Base-by-base conservation (phyloP, 2,113 vertebrate genomes). In the Etia nguti region DNA sequence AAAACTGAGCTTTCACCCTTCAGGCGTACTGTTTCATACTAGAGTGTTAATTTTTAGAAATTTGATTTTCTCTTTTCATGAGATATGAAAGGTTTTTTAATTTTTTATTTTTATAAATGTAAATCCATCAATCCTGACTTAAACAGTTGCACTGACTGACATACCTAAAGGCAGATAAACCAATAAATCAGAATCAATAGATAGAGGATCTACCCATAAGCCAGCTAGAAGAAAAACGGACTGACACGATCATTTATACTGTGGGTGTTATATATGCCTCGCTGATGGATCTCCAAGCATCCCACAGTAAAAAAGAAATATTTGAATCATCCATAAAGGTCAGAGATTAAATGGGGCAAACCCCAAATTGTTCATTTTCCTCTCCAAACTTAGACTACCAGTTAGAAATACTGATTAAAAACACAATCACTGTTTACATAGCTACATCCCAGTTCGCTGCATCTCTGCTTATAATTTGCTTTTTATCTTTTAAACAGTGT, bases 121-220 rank as follows among this genome's bases (percentile, higher is more conserved):
- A 48, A 84, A 89, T 80, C 26, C 18, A 46, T 31, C 26, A 31
- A 8, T 77, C 26, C 46, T 52, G 73, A 86, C 18, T 3, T 34
- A 52, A 54, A 24, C 24, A 65, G 38, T 65, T 16, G 22, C 34
- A n/a, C 16, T n/a, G 34, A 70, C 4, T 68, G 55, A 10, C 16
- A 46, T 41, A 54, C n/a, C 80, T 91, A 88, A 92, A 92, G 60
- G 86, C 82, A 90, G 93, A 83, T 38, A 5, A n/a, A 70, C 41
- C 12, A 50, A 86, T 89, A 26, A 6, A 90, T 91, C 31, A 38
- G 20, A 83, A 77, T 87, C 82, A 90, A 86, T 90, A 86, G 46
- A 75, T 57, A 24, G 29, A 73, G 85, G 43, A 89, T 80, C 68
- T 86, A 82, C 57, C 56, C 65, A 81, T 15, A 20, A 80, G 85